A percentile compares a stretch with the other conserved stretches of the same genome.
These are phyloP conservation scores for Oryzias sinensis DNA, from an alignment of 2,797 vertebrate species.

Conservation along the genomic window DNA sequence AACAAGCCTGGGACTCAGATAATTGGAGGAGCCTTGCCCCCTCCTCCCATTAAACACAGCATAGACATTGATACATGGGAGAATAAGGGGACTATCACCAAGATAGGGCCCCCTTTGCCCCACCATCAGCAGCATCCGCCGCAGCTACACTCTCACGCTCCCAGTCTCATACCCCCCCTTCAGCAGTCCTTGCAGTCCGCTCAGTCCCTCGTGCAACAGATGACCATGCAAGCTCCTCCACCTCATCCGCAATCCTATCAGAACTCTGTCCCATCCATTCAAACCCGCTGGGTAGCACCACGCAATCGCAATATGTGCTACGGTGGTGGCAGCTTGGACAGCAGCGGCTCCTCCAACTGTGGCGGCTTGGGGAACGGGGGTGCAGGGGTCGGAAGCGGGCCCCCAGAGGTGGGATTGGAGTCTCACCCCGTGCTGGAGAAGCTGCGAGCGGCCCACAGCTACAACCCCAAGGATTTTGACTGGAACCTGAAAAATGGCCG, in stretches of 20 bases:
- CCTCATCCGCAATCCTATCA: conserved; percentile 85
- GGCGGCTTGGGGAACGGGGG: conserved; percentile 74
- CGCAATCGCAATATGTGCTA: conserved; percentile 87
- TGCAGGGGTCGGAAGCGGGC: conserved; percentile 38
- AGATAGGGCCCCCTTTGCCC: conserved; percentile 84
- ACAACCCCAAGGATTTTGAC: conserved; percentile 97
- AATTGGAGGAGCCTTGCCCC: conserved; percentile 81
- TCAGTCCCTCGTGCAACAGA: conserved; percentile 79
- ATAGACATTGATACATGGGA: conserved; percentile 99
- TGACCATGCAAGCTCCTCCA: conserved; percentile 81
- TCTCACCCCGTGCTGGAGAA: conserved; percentile 94
- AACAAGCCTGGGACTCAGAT: conserved; percentile 85
- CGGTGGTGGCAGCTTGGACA: conserved; percentile 73
- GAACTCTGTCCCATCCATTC: conserved; percentile 82
- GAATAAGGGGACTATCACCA: conserved; percentile 86
- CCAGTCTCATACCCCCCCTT: conserved; percentile 70
- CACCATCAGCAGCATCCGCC: conserved; percentile 68
- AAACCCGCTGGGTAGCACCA: conserved; percentile 94
- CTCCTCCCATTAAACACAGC: conserved; percentile 93
- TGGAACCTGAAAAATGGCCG: conserved; percentile 95
- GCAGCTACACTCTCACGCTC: conserved; percentile 74
- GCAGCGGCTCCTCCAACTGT: conserved; percentile 64
- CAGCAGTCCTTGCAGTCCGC: conserved; percentile 77
- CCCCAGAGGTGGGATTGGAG: conserved; percentile 67
- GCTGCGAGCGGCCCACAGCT: conserved; percentile 93